Evolutionary conservation across 2,888 invertebrate genomes (phyloP).

Genomic region (Luffia ferchaultella): DNA sequence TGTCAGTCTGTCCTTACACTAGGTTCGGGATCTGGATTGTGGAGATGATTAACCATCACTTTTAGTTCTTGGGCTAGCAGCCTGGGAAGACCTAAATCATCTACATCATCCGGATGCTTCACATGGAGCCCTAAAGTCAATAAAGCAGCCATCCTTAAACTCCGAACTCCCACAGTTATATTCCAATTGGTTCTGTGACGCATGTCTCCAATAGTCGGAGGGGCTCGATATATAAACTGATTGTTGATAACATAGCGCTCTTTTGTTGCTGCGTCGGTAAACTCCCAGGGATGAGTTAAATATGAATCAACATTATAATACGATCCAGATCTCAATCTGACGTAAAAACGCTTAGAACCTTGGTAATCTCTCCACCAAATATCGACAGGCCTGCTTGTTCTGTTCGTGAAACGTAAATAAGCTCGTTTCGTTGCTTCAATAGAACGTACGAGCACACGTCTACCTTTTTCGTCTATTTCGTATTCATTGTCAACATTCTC

Average conservation of each 20-base stretch:
- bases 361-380: conserved; percentile 82
- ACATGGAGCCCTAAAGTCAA: conserved; percentile 45
- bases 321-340: conserved; percentile 59
- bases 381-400: conserved; percentile 52
- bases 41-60: conserved; percentile 13
- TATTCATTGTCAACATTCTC: conserved; percentile 18
- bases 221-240: conserved; percentile 51
- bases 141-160: conserved; percentile 49
- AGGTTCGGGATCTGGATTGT: background rate
- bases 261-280: conserved; percentile 73
- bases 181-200: conserved; percentile 46
- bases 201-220: conserved; percentile 31
- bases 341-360: conserved; percentile 69
- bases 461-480: conserved; percentile 40
- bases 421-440: conserved; percentile 29
- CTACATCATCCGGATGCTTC: conserved; percentile 28
- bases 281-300: conserved; percentile 87
- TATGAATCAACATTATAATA: conserved; percentile 77
- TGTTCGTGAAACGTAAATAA: conserved; percentile 39
- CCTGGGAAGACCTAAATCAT: conserved; percentile 43
- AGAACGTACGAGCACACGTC: conserved; percentile 35
- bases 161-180: conserved; percentile 59
- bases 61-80: conserved; percentile 40
- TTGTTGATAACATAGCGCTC: conserved; percentile 70
- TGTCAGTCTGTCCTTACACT: background rate